Base-by-base conservation (phyloP, 1,140 invertebrate species). In the Cyrtorhinus lividipennis region DNA sequence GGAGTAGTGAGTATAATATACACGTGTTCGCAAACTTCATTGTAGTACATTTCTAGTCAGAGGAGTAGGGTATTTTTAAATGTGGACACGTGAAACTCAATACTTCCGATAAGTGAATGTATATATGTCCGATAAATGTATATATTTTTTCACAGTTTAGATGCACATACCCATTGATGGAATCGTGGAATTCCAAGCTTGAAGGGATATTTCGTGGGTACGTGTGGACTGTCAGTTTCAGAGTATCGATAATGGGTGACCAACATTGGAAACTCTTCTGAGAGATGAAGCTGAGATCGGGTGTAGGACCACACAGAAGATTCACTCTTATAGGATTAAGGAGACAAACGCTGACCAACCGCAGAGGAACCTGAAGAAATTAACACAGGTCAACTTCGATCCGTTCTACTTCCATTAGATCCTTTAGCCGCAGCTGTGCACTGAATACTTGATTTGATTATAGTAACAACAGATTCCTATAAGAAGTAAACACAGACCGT, bases 301-400 rank as follows among this genome's bases (percentile, higher is more conserved):
- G 88, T 24, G 78, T 83, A 1, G 86, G 85, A 1, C 88, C 88
- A 74, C 88, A 90, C 5, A 93, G 74, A 2, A 86, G 82, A 65
- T 86, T 74, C 0, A 90, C 80, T 73, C 88, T 83, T 2, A 90
- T 80, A 65, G 85, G 79, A 61, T 81, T 79, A n/a, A 85, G 75
- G 13, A 92, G 72, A 61, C 83, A 82, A 66, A 87, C 83, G 2
- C 85, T 83, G 10, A 92, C 80, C 56, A 90, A 79, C 68, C 89
- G 77, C 69, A 90, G 90, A 12, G 87, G 87, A 1, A 90, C 81
- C 87, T 91, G 71, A 67, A 76, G 71, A 64, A n/a, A n/a, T n/a
- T n/a, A n/a, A n/a, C n/a, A n/a, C n/a, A n/a, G 64, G n/a, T n/a
- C n/a, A n/a, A n/a, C n/a, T n/a, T n/a, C n/a, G n/a, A n/a, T n/a